Evolutionary conservation across 2,888 invertebrate species (phyloP).

Genomic region (Phania funesta): DNA sequence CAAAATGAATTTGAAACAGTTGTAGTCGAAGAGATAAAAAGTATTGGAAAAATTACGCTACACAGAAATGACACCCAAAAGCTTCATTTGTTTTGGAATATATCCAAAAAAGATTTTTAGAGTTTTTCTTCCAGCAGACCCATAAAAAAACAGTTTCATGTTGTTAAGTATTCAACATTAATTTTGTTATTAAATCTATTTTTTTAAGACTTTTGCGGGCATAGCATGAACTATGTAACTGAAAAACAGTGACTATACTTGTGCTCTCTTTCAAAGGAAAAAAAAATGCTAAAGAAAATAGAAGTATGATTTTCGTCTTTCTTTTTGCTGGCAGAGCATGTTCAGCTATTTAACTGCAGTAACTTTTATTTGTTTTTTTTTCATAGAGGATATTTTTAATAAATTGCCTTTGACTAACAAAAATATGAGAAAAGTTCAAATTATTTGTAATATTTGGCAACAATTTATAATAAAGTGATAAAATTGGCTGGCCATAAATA

Average conservation of each 20-base stretch:
- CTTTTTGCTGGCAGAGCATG: no score
- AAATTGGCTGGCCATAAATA: slow-evolving; percentile 11
- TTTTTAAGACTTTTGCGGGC: neutral
- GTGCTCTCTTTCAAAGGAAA: neutral
- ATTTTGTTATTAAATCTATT: slow-evolving; percentile 51
- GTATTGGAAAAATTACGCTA: neutral
- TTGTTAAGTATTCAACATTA: slow-evolving; percentile 55
- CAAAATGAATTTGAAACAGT: slow-evolving; percentile 22
- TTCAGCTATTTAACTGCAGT: slow-evolving; percentile 27
- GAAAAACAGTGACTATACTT: neutral
- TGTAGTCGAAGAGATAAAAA: neutral
- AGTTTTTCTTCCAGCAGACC: neutral
- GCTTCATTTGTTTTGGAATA: slow-evolving; percentile 64
- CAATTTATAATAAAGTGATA: slow-evolving; percentile 44
- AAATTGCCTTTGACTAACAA: neutral
- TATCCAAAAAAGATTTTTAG: slow-evolving; percentile 36
- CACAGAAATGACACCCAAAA: slow-evolving; percentile 61
- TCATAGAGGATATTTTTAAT: no score
- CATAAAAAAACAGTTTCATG: slow-evolving; percentile 8
- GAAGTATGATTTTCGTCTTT: neutral
- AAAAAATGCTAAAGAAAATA: neutral
- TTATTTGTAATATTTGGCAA: slow-evolving; percentile 46
- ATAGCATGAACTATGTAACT: slow-evolving; percentile 15
- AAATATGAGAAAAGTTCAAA: neutral
- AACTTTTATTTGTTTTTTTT: neutral